phyloP scores from a whole-genome alignment of 2,888 invertebrate species.

The Allacma fusca region DNA sequence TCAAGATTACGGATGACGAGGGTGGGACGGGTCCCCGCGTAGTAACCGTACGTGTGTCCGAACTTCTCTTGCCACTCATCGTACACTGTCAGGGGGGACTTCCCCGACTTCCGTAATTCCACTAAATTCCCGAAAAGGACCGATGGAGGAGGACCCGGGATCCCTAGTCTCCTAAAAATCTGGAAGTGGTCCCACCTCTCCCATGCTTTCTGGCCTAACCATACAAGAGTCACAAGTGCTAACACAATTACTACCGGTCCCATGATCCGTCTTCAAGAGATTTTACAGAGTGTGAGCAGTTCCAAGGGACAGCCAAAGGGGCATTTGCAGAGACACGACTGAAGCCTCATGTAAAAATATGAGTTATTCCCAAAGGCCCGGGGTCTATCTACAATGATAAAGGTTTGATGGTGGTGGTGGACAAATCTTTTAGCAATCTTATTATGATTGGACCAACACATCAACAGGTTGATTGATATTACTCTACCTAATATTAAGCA shows the following conservation, averaged over 20 bases:
- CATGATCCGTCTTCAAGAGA: neutral
- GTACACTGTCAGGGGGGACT: constrained; percentile 52
- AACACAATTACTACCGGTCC: neutral
- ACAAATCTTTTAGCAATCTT: neutral
- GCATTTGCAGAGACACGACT: too few relatives aligned
- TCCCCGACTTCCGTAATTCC: constrained; percentile 47
- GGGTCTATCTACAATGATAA: neutral
- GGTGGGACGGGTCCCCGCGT: constrained; percentile 56
- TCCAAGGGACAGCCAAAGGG: too few relatives aligned
- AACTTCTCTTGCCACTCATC: constrained; percentile 58
- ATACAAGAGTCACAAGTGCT: neutral
- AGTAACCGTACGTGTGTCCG: constrained; percentile 61
- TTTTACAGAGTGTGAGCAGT: too few relatives aligned
- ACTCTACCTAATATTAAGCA: neutral
- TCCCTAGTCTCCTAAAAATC: constrained; percentile 43
- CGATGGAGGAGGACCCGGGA: constrained; percentile 57
- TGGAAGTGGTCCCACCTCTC: constrained; percentile 39
- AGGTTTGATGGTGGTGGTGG: neutral
- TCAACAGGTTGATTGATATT: constrained; percentile 16
- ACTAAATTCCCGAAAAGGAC: constrained; percentile 53
- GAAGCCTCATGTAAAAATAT: too few relatives aligned
- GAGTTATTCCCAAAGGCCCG: too few relatives aligned
- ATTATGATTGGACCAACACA: constrained; percentile 1
- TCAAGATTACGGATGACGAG: constrained; percentile 61
- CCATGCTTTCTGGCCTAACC: neutral